These are phyloP conservation scores for Isoperla grammatica DNA, from an alignment of 2,888 invertebrate species.

Conservation along the genomic window DNA sequence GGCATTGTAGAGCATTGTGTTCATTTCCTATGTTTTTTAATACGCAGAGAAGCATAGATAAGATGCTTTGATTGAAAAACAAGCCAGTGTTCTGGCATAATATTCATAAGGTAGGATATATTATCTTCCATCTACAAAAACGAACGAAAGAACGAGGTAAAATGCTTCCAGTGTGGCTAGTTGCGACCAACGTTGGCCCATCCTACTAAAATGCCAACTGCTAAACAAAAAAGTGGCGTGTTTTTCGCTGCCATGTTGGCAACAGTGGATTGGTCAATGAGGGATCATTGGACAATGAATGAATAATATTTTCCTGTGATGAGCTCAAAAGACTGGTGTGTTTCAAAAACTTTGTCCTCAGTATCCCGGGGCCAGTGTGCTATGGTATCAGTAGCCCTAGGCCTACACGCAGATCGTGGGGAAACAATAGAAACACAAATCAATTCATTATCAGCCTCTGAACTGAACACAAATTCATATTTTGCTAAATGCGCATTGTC, in stretches of 20 bases:
- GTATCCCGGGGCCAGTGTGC: background rate
- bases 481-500: too few species aligned
- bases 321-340: slow-evolving; percentile 25
- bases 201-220: slow-evolving; percentile 15
- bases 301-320: slow-evolving; percentile 22
- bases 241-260: slow-evolving; percentile 7
- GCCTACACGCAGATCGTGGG: background rate
- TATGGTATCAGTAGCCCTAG: background rate
- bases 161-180: slow-evolving; percentile 7
- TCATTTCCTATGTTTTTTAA: background rate
- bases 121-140: background rate
- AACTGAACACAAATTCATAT: too few species aligned
- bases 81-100: too few species aligned
- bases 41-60: background rate
- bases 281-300: slow-evolving; percentile 15
- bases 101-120: too few species aligned
- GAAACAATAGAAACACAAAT: slow-evolving; percentile 11
- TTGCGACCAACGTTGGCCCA: slow-evolving; percentile 6
- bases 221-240: background rate
- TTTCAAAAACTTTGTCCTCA: slow-evolving; percentile 8
- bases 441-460: too few species aligned
- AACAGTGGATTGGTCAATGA: slow-evolving; percentile 14
- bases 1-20: background rate
- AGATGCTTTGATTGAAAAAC: too few species aligned
- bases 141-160: background rate